These are phyloP conservation scores for Cyprinodon tularosa DNA, from an alignment of 2,113 vertebrate species.

Conservation along the genomic window DNA sequence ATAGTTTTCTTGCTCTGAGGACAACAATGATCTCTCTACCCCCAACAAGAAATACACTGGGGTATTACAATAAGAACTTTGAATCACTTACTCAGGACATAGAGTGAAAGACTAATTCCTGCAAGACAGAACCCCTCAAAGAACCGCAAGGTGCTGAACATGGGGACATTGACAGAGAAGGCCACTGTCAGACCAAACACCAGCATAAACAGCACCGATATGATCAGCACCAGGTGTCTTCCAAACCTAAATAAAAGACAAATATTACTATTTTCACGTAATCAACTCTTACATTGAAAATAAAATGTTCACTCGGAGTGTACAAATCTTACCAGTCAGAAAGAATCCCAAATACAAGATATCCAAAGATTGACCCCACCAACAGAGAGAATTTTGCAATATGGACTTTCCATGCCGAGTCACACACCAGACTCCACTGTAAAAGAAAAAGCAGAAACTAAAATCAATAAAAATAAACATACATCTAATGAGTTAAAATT, in stretches of 20 bases:
- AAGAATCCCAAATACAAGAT: constrained; percentile 94
- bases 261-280: background rate
- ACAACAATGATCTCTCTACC: background rate
- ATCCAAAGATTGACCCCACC: constrained; percentile 97
- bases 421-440: constrained; percentile 95
- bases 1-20: too few species aligned
- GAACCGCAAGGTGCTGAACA: constrained; percentile 99
- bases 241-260: constrained; percentile 83
- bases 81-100: constrained; percentile 89
- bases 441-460: constrained; percentile 59
- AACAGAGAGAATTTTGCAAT: constrained; percentile 97
- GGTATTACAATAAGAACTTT: background rate
- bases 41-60: background rate
- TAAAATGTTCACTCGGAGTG: background rate
- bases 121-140: constrained; percentile 98
- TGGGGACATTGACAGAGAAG: constrained; percentile 94
- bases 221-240: constrained; percentile 89
- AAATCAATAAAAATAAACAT: background rate
- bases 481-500: background rate
- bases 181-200: constrained; percentile 94
- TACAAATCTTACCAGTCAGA: constrained; percentile 91
- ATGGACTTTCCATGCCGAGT: constrained; percentile 92
- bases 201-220: constrained; percentile 91
- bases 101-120: constrained; percentile 92
- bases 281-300: background rate